Percentiles rank a stretch among this genome's conserved stretches.
phyloP scores from a whole-genome alignment of 2,888 invertebrate species.

The Xestoiulus laeticollis region DNA sequence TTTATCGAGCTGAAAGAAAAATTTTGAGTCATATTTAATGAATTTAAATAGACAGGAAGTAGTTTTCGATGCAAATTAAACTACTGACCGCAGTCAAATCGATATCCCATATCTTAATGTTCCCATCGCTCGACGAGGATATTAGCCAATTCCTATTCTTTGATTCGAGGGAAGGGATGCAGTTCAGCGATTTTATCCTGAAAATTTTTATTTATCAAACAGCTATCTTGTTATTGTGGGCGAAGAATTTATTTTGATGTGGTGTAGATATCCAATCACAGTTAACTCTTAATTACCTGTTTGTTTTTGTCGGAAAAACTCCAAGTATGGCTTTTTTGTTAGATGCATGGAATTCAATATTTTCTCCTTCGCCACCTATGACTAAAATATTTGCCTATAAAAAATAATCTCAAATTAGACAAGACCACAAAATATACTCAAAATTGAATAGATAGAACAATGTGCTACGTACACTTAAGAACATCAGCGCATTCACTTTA shows the following conservation, averaged over 20 bases:
- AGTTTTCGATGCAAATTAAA: neutral
- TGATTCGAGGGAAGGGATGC: slow-evolving; percentile 53
- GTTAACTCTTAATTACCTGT: slow-evolving; percentile 59
- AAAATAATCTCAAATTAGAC: slow-evolving; percentile 56
- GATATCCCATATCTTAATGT: slow-evolving; percentile 77
- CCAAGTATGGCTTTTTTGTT: slow-evolving; percentile 65
- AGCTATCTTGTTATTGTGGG: no score
- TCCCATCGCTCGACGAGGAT: slow-evolving; percentile 81
- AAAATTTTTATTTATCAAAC: slow-evolving; percentile 62
- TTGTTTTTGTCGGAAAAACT: slow-evolving; percentile 65
- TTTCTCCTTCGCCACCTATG: slow-evolving; percentile 80
- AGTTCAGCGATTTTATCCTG: slow-evolving; percentile 76
- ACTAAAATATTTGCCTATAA: slow-evolving; percentile 70
- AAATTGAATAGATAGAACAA: neutral
- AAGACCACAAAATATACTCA: neutral
- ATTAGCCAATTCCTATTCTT: slow-evolving; percentile 59
- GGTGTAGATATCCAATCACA: slow-evolving; percentile 56
- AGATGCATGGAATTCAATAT: slow-evolving; percentile 69
- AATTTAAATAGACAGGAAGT: neutral
- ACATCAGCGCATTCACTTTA: slow-evolving; percentile 76
- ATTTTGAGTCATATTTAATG: slow-evolving; percentile 46
- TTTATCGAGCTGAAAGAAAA: slow-evolving; percentile 62
- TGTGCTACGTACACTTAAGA: slow-evolving; percentile 69
- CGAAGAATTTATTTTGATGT: no score
- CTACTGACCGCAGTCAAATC: slow-evolving; percentile 58